Percentiles rank a stretch among this genome's conserved stretches.
Evolutionary conservation across 2,797 vertebrate genomes (phyloP).

Genomic region (Apogon hyalosoma): DNA sequence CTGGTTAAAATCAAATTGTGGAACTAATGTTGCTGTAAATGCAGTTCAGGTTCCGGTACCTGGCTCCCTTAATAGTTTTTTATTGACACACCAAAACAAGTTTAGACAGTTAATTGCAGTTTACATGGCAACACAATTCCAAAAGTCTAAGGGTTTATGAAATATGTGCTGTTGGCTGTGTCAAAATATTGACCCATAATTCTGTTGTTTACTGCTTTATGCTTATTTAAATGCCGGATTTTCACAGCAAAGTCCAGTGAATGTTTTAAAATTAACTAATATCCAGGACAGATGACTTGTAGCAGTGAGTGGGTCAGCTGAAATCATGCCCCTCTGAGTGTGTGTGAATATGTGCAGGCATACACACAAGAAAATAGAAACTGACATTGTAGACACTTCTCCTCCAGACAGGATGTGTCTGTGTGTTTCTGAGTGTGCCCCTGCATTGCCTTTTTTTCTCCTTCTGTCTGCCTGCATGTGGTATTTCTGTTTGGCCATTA

Average conservation of each 20-base stretch:
- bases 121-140: background rate
- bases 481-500: constrained; percentile 27
- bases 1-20: constrained; percentile 5
- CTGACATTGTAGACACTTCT: constrained; percentile 23
- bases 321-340: background rate
- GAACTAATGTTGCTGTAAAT: constrained; percentile 43
- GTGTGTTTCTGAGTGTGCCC: constrained; percentile 8
- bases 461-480: constrained; percentile 15
- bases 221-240: background rate
- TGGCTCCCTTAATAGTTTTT: constrained; percentile 20
- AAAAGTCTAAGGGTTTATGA: background rate
- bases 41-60: background rate
- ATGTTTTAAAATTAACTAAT: no score
- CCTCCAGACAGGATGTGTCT: constrained; percentile 3
- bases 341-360: constrained; percentile 3
- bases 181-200: background rate
- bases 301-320: background rate
- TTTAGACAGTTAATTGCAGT: constrained; percentile 13
- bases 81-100: constrained; percentile 15
- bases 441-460: constrained; percentile 10
- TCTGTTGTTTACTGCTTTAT: no score
- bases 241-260: background rate
- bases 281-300: background rate
- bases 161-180: background rate
- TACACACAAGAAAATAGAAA: constrained; percentile 1